Conservation (phyloP, 2,888 invertebrate species). For the Eristalinus sepulchralis region DNA sequence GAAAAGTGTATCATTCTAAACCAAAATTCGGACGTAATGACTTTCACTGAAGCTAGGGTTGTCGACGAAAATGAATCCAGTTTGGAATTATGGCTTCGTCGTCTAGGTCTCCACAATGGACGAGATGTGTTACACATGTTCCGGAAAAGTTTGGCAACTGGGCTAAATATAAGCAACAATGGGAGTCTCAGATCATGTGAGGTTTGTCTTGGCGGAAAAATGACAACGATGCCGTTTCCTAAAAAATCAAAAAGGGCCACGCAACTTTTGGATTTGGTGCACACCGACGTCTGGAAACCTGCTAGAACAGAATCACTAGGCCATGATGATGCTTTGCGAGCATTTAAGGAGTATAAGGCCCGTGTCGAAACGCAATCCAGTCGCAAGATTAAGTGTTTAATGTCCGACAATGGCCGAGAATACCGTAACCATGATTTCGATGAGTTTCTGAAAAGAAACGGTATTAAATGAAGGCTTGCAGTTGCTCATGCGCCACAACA, state of each 20-base stretch:
- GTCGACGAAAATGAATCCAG: too few species aligned
- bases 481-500: not conserved
- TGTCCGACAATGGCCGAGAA: constrained; percentile 20
- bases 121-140: not conserved
- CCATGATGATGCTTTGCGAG: not conserved
- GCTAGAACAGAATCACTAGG: not conserved
- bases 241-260: not conserved
- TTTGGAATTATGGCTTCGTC: too few species aligned
- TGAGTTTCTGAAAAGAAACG: not conserved
- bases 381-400: constrained; percentile 9
- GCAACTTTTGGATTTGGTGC: constrained; percentile 10
- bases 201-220: constrained; percentile 10
- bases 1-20: too few species aligned
- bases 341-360: constrained; percentile 11
- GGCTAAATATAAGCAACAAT: not conserved
- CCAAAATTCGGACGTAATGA: too few species aligned
- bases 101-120: not conserved
- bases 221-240: constrained; percentile 10
- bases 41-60: not conserved
- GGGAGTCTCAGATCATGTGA: constrained; percentile 1
- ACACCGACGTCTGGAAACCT: constrained; percentile 13
- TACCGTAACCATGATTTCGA: constrained; percentile 8
- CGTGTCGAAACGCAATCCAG: constrained; percentile 2
- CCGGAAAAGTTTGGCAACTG: not conserved
- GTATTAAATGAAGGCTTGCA: not conserved